Conservation (phyloP, 2,113 vertebrate species). For the Podarcis raffonei region DNA sequence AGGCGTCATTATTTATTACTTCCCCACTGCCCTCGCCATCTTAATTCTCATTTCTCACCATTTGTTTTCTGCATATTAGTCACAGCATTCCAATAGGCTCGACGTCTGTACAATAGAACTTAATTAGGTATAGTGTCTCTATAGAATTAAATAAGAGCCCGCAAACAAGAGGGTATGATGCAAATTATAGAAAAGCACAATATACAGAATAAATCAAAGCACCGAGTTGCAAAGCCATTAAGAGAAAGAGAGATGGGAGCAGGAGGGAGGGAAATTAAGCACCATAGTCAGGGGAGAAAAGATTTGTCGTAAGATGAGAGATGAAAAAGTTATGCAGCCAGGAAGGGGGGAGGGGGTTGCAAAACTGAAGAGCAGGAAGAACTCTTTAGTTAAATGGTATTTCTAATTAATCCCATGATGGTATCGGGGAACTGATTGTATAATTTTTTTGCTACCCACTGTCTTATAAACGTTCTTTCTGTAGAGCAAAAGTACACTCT, state of each 20-base stretch:
- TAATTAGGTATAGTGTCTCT: constrained; percentile 34
- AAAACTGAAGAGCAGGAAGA: background rate
- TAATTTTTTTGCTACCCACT: background rate
- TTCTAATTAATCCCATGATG: constrained; percentile 31
- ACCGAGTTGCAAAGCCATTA: constrained; percentile 32
- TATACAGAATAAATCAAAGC: constrained; percentile 25
- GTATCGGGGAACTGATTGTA: background rate
- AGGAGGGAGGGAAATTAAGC: constrained; percentile 18
- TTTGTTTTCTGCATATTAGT: constrained; percentile 30
- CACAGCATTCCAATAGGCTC: constrained; percentile 10
- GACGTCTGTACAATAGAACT: constrained; percentile 23
- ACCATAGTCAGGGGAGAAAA: constrained; percentile 20
- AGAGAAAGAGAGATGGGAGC: background rate
- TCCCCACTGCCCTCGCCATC: background rate
- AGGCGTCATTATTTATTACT: constrained; percentile 27
- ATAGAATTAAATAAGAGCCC: constrained; percentile 31
- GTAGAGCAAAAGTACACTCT: background rate
- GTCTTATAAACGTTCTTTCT: background rate
- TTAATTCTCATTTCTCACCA: constrained; percentile 31
- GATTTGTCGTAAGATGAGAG: constrained; percentile 17
- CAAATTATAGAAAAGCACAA: constrained; percentile 24
- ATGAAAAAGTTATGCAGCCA: background rate
- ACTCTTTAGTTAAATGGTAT: constrained; percentile 23
- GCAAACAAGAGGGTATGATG: constrained; percentile 18
- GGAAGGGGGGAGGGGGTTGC: background rate